Percentiles rank a stretch among this genome's conserved stretches.
Conservation (phyloP, 2,888 invertebrate species). For the Drosophila austrosaltans region DNA sequence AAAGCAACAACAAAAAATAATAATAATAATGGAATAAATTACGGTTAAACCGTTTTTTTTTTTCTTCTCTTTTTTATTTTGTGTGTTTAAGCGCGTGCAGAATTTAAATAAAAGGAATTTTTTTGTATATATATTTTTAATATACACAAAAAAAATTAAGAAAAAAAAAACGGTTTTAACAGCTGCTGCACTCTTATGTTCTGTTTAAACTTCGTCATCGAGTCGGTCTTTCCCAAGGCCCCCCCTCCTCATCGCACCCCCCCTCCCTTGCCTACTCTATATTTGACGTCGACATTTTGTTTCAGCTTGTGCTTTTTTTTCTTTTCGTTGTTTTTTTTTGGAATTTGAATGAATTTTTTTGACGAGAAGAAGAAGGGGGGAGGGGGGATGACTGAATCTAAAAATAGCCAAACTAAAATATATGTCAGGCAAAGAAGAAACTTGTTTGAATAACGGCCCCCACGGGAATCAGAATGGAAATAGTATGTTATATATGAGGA, state of each 20-base stretch:
- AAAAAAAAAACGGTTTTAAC: conserved; percentile 2
- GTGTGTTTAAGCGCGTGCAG: neutral
- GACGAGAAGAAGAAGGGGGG: neutral
- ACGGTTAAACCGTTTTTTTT: neutral
- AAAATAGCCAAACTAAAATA: conserved; percentile 7
- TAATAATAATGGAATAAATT: neutral
- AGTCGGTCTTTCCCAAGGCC: conserved; percentile 6
- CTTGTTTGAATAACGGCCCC: conserved; percentile 3
- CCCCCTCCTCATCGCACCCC: neutral
- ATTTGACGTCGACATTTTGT: conserved; percentile 5
- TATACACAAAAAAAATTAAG: neutral
- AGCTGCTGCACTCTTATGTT: neutral
- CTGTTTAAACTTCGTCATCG: conserved; percentile 9
- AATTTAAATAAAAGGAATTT: neutral
- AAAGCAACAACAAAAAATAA: neutral
- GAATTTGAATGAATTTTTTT: conserved; percentile 9
- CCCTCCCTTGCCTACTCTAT: neutral
- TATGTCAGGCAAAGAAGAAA: conserved; percentile 4
- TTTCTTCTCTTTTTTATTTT: neutral
- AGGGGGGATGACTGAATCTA: neutral
- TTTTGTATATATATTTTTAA: neutral
- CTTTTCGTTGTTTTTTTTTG: neutral
- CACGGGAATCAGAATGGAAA: conserved; percentile 4
- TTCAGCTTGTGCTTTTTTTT: neutral
- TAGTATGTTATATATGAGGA: neutral